Conservation (phyloP, 2,888 invertebrate genomes). For the Meta bourneti region DNA sequence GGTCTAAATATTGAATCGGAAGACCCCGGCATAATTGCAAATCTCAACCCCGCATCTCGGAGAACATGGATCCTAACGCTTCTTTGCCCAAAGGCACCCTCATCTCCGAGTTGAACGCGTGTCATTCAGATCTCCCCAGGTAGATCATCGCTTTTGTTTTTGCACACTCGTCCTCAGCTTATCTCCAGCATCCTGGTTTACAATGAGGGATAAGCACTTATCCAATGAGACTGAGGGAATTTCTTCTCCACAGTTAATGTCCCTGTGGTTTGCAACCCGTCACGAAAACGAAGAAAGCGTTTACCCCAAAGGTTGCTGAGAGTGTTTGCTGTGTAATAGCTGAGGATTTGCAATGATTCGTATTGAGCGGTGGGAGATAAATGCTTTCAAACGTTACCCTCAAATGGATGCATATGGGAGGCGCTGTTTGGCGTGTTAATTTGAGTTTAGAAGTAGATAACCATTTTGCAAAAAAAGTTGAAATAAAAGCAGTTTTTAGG, state of each 20-base stretch:
- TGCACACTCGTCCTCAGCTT: slow-evolving; percentile 6
- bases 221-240: slow-evolving; percentile 31
- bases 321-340: slow-evolving; percentile 21
- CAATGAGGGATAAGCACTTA: slow-evolving; percentile 15
- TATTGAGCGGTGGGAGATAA: neutral
- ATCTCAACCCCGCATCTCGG: slow-evolving; percentile 33
- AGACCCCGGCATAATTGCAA: slow-evolving; percentile 54
- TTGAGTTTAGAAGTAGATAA: no score
- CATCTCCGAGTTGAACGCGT: slow-evolving; percentile 38
- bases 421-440: no score
- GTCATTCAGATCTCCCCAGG: slow-evolving; percentile 47
- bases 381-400: no score
- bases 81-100: slow-evolving; percentile 28
- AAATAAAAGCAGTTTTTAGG: no score
- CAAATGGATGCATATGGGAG: no score
- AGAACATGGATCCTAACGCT: slow-evolving; percentile 56
- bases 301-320: slow-evolving; percentile 19
- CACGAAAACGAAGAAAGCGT: slow-evolving; percentile 40
- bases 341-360: slow-evolving; percentile 27
- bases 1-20: slow-evolving; percentile 75
- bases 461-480: no score
- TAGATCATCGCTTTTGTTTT: slow-evolving; percentile 49
- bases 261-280: slow-evolving; percentile 6
- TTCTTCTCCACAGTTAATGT: slow-evolving; percentile 34
- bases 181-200: slow-evolving; percentile 43